phyloP scores from a whole-genome alignment of 2,113 vertebrate species.

The Takifugu flavidus region DNA sequence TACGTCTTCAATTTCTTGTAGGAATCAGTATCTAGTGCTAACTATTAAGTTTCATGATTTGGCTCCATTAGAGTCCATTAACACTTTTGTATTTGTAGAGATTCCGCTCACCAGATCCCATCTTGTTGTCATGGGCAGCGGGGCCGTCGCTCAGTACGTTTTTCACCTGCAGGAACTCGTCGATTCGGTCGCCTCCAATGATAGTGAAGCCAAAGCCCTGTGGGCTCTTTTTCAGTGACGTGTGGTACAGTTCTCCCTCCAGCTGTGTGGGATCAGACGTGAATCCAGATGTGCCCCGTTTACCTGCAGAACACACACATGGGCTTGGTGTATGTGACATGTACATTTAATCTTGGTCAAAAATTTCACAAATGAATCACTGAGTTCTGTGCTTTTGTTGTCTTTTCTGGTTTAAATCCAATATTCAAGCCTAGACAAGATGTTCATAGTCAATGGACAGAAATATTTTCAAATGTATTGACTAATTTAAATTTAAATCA shows the following conservation, averaged over 20 bases:
- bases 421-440: neutral
- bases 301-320: constrained; percentile 44
- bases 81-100: neutral
- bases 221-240: constrained; percentile 86
- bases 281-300: constrained; percentile 77
- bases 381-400: too few species aligned
- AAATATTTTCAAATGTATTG: constrained; percentile 15
- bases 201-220: constrained; percentile 98
- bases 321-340: neutral
- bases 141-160: constrained; percentile 93
- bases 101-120: constrained; percentile 82
- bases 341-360: too few species aligned
- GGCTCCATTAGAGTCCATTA: constrained; percentile 4
- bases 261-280: constrained; percentile 90
- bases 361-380: too few species aligned
- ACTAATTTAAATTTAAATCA: neutral
- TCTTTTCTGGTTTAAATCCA: too few species aligned
- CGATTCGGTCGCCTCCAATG: constrained; percentile 92
- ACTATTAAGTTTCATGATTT: too few species aligned
- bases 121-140: constrained; percentile 91
- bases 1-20: too few species aligned
- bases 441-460: neutral
- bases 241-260: constrained; percentile 85
- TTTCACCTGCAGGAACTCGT: constrained; percentile 96
- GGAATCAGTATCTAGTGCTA: too few species aligned